Evolutionary conservation across 2,797 vertebrate species (phyloP), one percentile per base, ranked within the genome.

Genomic region (Sebastes alutus): DNA sequence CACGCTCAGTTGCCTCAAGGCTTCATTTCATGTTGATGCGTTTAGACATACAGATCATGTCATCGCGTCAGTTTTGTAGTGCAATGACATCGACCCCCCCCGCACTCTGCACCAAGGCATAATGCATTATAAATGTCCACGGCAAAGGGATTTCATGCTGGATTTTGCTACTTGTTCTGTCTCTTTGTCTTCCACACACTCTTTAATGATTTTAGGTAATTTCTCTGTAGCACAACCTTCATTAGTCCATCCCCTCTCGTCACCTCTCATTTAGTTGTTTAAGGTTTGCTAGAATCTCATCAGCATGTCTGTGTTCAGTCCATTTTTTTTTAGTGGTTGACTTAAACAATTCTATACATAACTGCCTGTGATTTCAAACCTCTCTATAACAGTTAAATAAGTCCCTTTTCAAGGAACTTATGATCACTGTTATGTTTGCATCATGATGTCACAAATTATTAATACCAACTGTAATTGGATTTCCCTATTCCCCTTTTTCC

Each of bases 101-200:
- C 3, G 18, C 69, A 65, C 8, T 13, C 32, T 38, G 25, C 63
- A 68, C 23, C 18, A 33, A 54, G 4, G 14, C 18, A 9, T 3
- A 23, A 30, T 29, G 42, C 20, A 14, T 56, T 33, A 35, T 55
- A 32, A 33, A 72, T 79, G 77, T 68, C 77, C 33, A 59, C 62
- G 12, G 68, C 68, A 80, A 63, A 12, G 1, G 56, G 65, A 42
- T 68, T 46, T 38, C 16, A 33, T 25, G 35, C 52, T 65, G 61
- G 46, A 46, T 76, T 49, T 69, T 46, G 13, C 16, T 74, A 2
- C n/a, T 33, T 59, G 10, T 9, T 65, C 6, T 56, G 27, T 76
- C 56, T 60, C 32, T 72, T 18, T 55, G 9, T 78, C 52, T 25
- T 33, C 58, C 62, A 64, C 70, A n/a, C 42, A 75, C 58, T 72